phyloP scores from a whole-genome alignment of 2,888 invertebrate genomes.

The Xestia rhomboidea region DNA sequence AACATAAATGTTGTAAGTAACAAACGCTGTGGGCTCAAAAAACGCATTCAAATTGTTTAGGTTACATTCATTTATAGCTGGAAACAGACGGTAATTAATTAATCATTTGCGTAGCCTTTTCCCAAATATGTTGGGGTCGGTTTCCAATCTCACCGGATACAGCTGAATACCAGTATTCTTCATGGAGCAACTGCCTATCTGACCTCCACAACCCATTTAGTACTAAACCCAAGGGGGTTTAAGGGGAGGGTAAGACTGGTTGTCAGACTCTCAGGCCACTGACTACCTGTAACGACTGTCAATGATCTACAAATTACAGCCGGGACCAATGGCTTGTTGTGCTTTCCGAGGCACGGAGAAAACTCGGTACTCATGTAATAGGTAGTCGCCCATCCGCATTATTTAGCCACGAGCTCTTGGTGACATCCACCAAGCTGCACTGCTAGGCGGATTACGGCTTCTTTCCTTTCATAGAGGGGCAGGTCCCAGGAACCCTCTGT shows the following conservation, averaged over 20 bases:
- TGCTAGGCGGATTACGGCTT: not conserved
- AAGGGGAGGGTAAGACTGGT: too few species aligned
- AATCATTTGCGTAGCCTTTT: not conserved
- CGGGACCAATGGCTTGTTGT: not conserved
- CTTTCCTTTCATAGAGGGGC: not conserved
- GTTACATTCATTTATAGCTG: not conserved
- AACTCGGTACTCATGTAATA: not conserved
- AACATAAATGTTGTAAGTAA: not conserved
- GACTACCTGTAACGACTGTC: not conserved
- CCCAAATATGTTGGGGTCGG: not conserved
- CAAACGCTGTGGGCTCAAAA: not conserved
- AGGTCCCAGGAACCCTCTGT: not conserved
- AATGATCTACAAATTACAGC: not conserved
- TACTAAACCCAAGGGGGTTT: too few species aligned
- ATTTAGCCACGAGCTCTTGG: not conserved
- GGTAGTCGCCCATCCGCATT: not conserved
- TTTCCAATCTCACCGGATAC: not conserved
- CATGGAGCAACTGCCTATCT: not conserved
- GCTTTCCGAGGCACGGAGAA: not conserved
- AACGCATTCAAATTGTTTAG: not conserved
- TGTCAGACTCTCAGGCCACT: not conserved
- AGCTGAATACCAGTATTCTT: not conserved
- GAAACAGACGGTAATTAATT: not conserved
- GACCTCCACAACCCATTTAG: not conserved
- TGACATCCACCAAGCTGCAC: not conserved